Conservation (phyloP, 2,888 invertebrate genomes). For the Trissolcus brochymenae region DNA sequence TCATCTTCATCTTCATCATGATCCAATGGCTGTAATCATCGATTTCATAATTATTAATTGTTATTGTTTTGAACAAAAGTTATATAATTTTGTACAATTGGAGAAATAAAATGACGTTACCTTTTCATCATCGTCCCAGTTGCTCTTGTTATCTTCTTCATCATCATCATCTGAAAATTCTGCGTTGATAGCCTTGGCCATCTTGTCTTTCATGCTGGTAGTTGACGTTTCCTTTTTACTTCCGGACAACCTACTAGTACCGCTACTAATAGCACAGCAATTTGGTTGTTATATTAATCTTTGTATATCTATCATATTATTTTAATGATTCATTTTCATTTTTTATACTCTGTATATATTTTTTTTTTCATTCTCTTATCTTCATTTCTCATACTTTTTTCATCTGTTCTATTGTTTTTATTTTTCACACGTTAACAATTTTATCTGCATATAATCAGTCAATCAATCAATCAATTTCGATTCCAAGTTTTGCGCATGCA, state of each 20-base stretch:
- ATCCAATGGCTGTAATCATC: conserved; percentile 61
- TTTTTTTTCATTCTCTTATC: conserved; percentile 12
- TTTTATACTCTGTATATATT: conserved; percentile 46
- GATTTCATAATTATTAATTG: background rate
- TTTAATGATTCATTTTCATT: conserved; percentile 68
- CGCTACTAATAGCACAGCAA: conserved; percentile 75
- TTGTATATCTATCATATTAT: conserved; percentile 33
- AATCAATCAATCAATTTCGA: conserved; percentile 52
- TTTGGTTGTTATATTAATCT: conserved; percentile 65
- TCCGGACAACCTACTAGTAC: conserved; percentile 74
- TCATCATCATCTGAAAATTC: conserved; percentile 74
- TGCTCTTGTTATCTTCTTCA: conserved; percentile 71
- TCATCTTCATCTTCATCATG: conserved; percentile 73
- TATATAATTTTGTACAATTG: no score
- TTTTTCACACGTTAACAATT: conserved; percentile 64
- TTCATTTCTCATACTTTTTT: background rate
- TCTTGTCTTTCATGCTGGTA: conserved; percentile 74
- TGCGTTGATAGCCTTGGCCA: conserved; percentile 74
- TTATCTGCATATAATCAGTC: conserved; percentile 62
- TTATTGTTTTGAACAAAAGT: no score
- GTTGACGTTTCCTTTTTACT: conserved; percentile 74
- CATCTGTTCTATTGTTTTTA: conserved; percentile 51
- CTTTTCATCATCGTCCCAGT: conserved; percentile 73
- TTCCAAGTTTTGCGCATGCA: conserved; percentile 51
- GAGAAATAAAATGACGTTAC: conserved; percentile 50